phyloP scores from a whole-genome alignment of 2,113 vertebrate genomes.

The Bubo blakistoni region DNA sequence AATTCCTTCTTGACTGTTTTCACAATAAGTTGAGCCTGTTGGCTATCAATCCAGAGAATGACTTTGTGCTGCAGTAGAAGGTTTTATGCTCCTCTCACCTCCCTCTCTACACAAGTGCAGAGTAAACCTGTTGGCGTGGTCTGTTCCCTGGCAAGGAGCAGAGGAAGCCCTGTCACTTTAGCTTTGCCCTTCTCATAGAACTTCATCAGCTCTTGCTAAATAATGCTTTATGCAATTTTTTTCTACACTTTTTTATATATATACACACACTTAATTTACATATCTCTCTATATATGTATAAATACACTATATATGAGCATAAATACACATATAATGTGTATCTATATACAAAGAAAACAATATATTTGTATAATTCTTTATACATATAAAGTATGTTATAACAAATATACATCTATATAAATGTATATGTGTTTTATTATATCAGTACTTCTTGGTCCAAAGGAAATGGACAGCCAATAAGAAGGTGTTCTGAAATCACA shows the following conservation, averaged over 20 bases:
- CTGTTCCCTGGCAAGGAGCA: not conserved
- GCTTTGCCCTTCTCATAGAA: not conserved
- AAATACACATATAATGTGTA: not conserved
- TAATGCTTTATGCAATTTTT: not conserved
- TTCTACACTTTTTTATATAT: not conserved
- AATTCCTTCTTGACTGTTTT: not conserved
- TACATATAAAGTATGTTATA: not conserved
- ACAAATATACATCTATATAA: not conserved
- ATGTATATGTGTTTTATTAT: not conserved
- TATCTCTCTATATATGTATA: not conserved
- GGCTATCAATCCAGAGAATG: not conserved
- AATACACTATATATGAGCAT: not conserved
- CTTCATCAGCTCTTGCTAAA: not conserved
- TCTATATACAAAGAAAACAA: not conserved
- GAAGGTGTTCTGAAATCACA: not conserved
- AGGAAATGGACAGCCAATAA: not conserved
- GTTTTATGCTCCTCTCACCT: fast-evolving
- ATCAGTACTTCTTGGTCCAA: not conserved
- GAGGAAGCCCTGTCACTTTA: not conserved
- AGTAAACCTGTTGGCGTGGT: not conserved
- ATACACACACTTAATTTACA: not conserved
- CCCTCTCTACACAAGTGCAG: not conserved
- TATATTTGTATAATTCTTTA: not conserved
- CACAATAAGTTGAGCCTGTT: not conserved
- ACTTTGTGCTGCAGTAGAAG: not conserved